Percentiles rank a stretch among this genome's conserved stretches.
Conservation (phyloP, 2,113 vertebrate genomes). For the Peromyscus leucopus region DNA sequence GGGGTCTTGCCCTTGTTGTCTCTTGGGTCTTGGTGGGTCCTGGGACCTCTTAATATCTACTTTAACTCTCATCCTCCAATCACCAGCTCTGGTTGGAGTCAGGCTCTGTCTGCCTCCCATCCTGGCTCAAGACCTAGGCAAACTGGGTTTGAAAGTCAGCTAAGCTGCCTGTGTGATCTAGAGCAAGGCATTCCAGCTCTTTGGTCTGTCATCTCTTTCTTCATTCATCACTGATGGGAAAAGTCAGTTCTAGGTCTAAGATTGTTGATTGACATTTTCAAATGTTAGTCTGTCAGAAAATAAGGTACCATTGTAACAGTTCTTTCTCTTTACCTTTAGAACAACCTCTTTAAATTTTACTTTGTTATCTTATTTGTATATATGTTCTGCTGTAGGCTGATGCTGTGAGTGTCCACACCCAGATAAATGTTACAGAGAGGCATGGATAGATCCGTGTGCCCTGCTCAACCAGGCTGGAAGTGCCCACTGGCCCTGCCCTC, state of each 20-base stretch:
- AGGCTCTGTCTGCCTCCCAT: not conserved
- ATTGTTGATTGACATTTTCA: not conserved
- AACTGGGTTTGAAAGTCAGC: not conserved
- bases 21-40: not conserved
- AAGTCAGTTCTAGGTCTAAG: not conserved
- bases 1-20: not conserved
- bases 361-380: not conserved
- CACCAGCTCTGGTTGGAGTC: not conserved
- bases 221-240: not conserved
- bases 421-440: not conserved
- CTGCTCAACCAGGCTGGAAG: not conserved
- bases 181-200: not conserved
- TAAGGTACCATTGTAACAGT: no score
- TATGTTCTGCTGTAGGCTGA: not conserved
- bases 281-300: not conserved
- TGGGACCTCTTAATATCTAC: not conserved
- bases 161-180: not conserved
- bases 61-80: not conserved
- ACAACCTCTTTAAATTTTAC: not conserved
- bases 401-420: not conserved
- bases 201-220: not conserved
- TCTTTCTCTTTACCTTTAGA: not conserved
- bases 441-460: not conserved
- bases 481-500: no score
- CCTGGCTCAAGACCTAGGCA: not conserved